These are phyloP conservation scores for Loriculus beryllinus DNA, from an alignment of 2,797 vertebrate genomes.

Conservation along the genomic window DNA sequence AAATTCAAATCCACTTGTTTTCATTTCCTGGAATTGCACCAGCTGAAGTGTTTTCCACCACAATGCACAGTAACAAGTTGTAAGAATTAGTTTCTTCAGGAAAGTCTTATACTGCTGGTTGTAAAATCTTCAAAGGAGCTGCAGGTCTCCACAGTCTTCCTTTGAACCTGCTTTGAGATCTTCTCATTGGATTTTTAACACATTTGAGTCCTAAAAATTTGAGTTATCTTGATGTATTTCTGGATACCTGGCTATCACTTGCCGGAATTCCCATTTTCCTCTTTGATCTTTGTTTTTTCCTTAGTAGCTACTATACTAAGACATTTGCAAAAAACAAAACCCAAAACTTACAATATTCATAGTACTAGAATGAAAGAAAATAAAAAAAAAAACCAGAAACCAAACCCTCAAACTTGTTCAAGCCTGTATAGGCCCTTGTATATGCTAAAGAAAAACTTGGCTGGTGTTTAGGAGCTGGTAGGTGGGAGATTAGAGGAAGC, in stretches of 20 bases:
- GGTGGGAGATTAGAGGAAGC: neutral
- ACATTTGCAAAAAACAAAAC: neutral
- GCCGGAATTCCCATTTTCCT: neutral
- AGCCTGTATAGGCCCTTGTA: neutral
- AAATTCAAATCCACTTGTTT: neutral
- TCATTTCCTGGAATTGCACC: neutral
- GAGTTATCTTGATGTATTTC: neutral
- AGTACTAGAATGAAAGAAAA: neutral
- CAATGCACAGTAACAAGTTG: neutral
- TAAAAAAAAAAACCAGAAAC: too few relatives aligned
- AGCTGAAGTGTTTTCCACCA: neutral
- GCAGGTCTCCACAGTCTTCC: neutral
- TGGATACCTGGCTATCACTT: neutral
- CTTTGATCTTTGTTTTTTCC: neutral
- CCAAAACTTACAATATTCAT: neutral
- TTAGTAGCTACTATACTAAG: fast-evolving
- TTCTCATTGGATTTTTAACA: neutral
- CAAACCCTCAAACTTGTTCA: neutral
- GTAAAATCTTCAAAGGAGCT: neutral
- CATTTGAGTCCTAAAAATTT: neutral
- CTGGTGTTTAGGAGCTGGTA: neutral
- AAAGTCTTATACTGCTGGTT: neutral
- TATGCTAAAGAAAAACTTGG: neutral
- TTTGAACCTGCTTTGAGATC: neutral
- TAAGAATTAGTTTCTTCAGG: neutral